phyloP scores from a whole-genome alignment of 2,113 vertebrate species.

The Heterotilapia buettikoferi region DNA sequence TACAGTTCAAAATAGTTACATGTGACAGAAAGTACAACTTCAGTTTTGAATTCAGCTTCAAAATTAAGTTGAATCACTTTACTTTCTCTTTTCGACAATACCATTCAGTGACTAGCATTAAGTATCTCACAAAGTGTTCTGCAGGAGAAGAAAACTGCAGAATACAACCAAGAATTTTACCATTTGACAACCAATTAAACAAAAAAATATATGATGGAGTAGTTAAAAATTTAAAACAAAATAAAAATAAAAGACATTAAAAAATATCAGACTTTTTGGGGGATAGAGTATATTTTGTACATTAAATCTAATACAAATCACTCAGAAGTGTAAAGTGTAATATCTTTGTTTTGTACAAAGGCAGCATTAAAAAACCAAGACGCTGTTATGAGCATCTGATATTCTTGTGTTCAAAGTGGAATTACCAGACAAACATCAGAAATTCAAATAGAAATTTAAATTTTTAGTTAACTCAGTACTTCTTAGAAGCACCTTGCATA shows the following conservation, averaged over 20 bases:
- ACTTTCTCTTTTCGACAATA: rapidly evolving
- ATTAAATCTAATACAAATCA: neutral
- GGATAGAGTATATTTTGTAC: neutral
- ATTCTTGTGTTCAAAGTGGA: neutral
- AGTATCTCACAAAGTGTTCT: neutral
- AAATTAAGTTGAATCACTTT: neutral
- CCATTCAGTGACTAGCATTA: neutral
- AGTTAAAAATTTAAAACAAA: neutral
- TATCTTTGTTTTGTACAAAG: neutral
- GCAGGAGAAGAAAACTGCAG: neutral
- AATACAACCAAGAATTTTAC: neutral
- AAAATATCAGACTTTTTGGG: neutral
- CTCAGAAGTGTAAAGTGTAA: neutral
- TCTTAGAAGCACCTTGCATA: neutral
- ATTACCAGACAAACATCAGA: neutral
- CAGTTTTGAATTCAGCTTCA: neutral
- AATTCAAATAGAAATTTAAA: neutral
- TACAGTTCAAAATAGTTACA: neutral
- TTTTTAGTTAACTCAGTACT: neutral
- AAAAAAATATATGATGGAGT: neutral
- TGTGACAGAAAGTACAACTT: neutral
- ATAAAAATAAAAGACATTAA: neutral
- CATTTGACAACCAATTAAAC: neutral
- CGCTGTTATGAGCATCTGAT: rapidly evolving
- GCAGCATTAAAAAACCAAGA: neutral